These are phyloP conservation scores for Synergus japonicus DNA, from an alignment of 2,888 invertebrate genomes.

Conservation along the genomic window DNA sequence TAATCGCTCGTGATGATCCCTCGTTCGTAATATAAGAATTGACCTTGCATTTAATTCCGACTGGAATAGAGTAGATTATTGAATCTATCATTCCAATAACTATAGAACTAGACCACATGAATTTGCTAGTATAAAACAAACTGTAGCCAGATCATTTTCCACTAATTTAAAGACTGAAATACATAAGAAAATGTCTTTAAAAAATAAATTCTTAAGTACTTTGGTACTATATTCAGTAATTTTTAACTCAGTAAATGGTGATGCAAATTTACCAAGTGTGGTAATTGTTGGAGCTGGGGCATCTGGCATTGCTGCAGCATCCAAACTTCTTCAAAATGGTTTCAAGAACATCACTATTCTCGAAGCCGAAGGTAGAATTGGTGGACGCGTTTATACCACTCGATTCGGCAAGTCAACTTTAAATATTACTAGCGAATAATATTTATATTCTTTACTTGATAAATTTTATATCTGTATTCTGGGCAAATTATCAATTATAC, in stretches of 20 bases:
- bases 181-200: neutral
- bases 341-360: slow-evolving; percentile 77
- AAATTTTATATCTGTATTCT: too few relatives aligned
- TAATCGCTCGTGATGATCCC: neutral
- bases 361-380: slow-evolving; percentile 78
- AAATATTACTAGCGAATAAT: too few relatives aligned
- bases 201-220: slow-evolving; percentile 7
- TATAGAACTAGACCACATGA: neutral
- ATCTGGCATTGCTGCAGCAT: slow-evolving; percentile 80
- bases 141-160: neutral
- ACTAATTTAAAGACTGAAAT: neutral
- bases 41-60: slow-evolving; percentile 2
- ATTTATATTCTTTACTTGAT: too few relatives aligned
- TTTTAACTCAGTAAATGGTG: slow-evolving; percentile 13
- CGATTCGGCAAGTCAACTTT: slow-evolving; percentile 71
- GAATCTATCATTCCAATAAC: neutral
- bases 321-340: slow-evolving; percentile 77
- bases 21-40: slow-evolving; percentile 3
- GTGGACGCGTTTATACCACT: slow-evolving; percentile 77
- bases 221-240: neutral
- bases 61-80: neutral
- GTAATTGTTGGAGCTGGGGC: slow-evolving; percentile 80
- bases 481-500: too few relatives aligned
- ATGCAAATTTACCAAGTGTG: slow-evolving; percentile 63
- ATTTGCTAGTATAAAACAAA: neutral